phyloP scores from a whole-genome alignment of 2,888 invertebrate genomes.

The Diogma glabrata region DNA sequence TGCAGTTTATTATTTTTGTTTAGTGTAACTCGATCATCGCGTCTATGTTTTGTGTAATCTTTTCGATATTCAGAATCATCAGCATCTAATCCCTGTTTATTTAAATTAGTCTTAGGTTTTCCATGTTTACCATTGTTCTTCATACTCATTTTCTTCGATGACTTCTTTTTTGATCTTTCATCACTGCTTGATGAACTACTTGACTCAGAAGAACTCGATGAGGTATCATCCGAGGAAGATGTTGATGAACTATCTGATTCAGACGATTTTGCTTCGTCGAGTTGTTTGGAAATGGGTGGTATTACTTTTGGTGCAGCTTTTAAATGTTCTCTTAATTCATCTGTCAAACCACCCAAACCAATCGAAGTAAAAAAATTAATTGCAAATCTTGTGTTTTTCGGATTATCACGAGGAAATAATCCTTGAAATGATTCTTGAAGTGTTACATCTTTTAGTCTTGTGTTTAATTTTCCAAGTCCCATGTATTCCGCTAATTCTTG shows the following conservation, averaged over 20 bases:
- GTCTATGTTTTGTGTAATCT: no score
- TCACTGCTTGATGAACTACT: constrained; percentile 19
- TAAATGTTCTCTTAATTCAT: constrained; percentile 79
- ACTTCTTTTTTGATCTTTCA: constrained; percentile 18
- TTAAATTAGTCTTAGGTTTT: no score
- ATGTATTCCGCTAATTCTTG: constrained; percentile 94
- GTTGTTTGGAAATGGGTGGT: constrained; percentile 27
- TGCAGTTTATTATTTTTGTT: no score
- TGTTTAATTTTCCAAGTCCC: constrained; percentile 86
- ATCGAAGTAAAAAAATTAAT: constrained; percentile 97
- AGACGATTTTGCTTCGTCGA: constrained; percentile 10
- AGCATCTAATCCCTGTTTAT: no score
- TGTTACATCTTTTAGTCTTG: constrained; percentile 79
- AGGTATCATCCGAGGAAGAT: constrained; percentile 15
- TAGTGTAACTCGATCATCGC: no score
- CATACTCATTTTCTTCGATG: constrained; percentile 12
- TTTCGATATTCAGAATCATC: no score
- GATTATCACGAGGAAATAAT: constrained; percentile 90
- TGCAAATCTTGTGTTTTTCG: constrained; percentile 91
- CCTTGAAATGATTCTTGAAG: constrained; percentile 78
- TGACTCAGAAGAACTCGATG: constrained; percentile 18
- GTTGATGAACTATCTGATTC: constrained; percentile 18
- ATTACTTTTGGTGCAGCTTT: constrained; percentile 42
- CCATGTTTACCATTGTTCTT: constrained; percentile 5
- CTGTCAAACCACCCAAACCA: constrained; percentile 91